Evolutionary conservation across 2,888 invertebrate species (phyloP), one percentile per base, ranked within the genome.

Genomic region (Nasonia oneida): DNA sequence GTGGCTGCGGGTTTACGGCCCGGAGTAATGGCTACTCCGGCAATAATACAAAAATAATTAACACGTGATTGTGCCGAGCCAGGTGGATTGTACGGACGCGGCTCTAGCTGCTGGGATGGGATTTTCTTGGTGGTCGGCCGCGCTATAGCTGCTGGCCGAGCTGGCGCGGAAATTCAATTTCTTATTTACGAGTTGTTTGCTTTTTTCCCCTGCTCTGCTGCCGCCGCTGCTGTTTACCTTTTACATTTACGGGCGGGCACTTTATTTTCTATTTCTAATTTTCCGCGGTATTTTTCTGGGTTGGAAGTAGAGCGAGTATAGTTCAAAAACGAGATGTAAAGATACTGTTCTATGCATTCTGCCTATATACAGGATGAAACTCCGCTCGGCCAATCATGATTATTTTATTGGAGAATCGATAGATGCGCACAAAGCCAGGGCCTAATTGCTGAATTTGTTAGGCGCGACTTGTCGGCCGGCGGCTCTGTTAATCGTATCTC

Each of bases 31-130:
- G 57, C 78, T 74, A 73, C n/a, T 33, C 61, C 12, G 39, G 57
- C 71, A 50, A 76, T 82, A 76, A 70, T 42, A 70, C 76, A 76
- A 64, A 78, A 83, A 78, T 83, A 78, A 83, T 83, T 78, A 78
- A 78, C 71, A 73, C 78, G 73, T 83, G 42, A 83, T 78, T 61
- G 33, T 33, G 47, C 47, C 33, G n/a, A 57, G 47, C n/a, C 47
- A 33, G 18, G 33, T n/a, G 57, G 57, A 67, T 67, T 67, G 23
- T 57, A 33, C 18, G 2, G n/a, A 53, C n/a, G n/a, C n/a, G 37
- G 18, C 37, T n/a, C 33, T 5, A 15, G 37, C 5, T 57, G 37
- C 1, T 57, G 37, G 15, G 37, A 76, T 73, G 42, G 42, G 14
- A 33, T 67, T 67, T 67, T 67, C 64, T 67, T 57, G 57, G 18